Evolutionary conservation across 2,113 vertebrate species (phyloP).

Genomic region (Calypte anna): DNA sequence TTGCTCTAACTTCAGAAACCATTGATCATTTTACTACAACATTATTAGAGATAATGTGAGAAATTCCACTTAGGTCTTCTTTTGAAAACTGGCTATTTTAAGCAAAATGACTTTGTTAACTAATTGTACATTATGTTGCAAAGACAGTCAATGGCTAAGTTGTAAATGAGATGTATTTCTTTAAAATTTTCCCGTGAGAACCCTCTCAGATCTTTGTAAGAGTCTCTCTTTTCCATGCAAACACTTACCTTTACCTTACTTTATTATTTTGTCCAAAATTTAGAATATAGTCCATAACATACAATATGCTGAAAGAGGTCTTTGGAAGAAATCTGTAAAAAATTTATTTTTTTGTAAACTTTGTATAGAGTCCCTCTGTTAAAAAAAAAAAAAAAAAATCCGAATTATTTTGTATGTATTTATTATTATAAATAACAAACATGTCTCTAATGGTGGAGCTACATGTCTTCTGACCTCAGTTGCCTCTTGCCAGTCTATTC

Average conservation of each 20-base stretch:
- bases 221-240: neutral
- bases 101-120: neutral
- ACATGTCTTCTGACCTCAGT: neutral
- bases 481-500: neutral
- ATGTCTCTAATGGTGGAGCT: neutral
- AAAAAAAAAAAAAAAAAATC: neutral
- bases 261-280: neutral
- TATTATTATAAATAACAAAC: neutral
- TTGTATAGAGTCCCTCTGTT: neutral
- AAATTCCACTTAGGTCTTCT: neutral
- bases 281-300: neutral
- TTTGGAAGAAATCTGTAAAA: slow-evolving; percentile 25
- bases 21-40: neutral
- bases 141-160: neutral
- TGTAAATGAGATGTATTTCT: neutral
- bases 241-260: neutral
- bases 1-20: neutral
- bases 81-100: neutral
- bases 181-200: neutral
- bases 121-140: neutral
- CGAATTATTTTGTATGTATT: neutral
- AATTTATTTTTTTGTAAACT: slow-evolving; percentile 49
- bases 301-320: neutral
- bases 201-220: neutral
- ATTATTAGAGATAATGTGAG: neutral